Percentiles rank a stretch among this genome's conserved stretches.
These are phyloP conservation scores for Mobula birostris DNA, from an alignment of 2,113 vertebrate genomes.

Conservation along the genomic window DNA sequence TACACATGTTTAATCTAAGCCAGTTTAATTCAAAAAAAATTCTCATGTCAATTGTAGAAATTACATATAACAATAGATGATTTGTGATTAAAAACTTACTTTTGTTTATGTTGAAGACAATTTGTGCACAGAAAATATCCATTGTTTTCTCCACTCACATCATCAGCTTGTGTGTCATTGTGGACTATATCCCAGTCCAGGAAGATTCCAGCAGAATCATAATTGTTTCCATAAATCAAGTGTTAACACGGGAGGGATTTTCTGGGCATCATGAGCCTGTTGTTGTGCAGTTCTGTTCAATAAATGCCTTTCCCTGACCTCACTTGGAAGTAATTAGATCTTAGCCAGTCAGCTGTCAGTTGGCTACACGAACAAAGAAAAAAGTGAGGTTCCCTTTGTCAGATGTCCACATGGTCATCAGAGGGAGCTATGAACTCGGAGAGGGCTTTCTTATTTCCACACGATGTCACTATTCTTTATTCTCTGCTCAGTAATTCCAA, in stretches of 20 bases:
- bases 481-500: conserved; percentile 8
- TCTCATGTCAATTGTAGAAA: not conserved
- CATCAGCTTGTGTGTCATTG: conserved; percentile 63
- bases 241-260: conserved; percentile 59
- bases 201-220: conserved; percentile 69
- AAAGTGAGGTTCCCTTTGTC: conserved; percentile 58
- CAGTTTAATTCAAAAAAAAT: conserved; percentile 14
- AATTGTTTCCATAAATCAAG: conserved; percentile 82
- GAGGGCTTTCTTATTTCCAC: conserved; percentile 47
- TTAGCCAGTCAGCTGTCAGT: conserved; percentile 94
- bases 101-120: conserved; percentile 60
- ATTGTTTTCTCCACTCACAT: conserved; percentile 65
- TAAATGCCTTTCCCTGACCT: conserved; percentile 97
- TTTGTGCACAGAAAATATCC: conserved; percentile 62
- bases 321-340: conserved; percentile 96
- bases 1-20: conserved; percentile 42
- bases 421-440: conserved; percentile 80
- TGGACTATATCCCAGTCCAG: conserved; percentile 67
- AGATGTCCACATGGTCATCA: conserved; percentile 72
- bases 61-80: conserved; percentile 9
- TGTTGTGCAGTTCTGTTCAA: conserved; percentile 73
- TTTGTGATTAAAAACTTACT: conserved; percentile 65
- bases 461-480: conserved; percentile 43
- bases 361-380: conserved; percentile 64
- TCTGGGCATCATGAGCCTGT: conserved; percentile 71